Conservation (phyloP, 2,113 vertebrate genomes). For the Typhlomys cinereus region DNA sequence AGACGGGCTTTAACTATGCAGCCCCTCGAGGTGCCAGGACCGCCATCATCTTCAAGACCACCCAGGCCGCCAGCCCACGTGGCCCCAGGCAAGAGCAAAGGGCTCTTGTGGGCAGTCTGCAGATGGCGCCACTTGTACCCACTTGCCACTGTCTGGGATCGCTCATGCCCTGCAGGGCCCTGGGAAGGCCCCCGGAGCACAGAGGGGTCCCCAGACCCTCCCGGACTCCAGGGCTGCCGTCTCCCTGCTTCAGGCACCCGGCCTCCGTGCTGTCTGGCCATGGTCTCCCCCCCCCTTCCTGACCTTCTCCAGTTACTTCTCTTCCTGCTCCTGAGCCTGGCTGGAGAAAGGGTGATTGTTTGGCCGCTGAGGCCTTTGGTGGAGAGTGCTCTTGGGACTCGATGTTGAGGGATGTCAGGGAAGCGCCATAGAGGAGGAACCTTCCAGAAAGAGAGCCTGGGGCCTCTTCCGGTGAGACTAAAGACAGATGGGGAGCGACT, state of each 20-base stretch:
- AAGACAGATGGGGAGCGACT: not conserved
- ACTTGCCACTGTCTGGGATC: too few species aligned
- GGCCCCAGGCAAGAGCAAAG: not conserved
- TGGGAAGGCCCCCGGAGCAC: not conserved
- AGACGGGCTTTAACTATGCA: too few species aligned
- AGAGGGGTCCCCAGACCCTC: not conserved
- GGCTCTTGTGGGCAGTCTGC: not conserved
- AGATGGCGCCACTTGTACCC: too few species aligned
- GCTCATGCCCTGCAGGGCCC: not conserved
- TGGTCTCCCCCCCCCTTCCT: not conserved
- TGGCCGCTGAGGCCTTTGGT: not conserved
- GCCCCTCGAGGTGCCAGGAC: not conserved
- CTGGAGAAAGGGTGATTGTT: conserved; percentile 58
- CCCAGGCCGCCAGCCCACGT: not conserved
- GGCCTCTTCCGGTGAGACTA: not conserved
- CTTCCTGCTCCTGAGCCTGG: not conserved
- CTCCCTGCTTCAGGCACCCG: not conserved
- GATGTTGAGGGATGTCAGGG: not conserved
- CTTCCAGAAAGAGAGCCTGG: not conserved
- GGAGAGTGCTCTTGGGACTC: not conserved
- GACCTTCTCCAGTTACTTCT: conserved; percentile 62
- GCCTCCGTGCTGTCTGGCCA: accelerated
- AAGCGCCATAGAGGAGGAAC: not conserved
- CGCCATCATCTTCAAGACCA: not conserved
- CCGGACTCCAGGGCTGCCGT: not conserved